These are phyloP conservation scores for Siderastrea siderea DNA, from an alignment of 92 coral and sea anemone genomes.

Conservation along the genomic window DNA sequence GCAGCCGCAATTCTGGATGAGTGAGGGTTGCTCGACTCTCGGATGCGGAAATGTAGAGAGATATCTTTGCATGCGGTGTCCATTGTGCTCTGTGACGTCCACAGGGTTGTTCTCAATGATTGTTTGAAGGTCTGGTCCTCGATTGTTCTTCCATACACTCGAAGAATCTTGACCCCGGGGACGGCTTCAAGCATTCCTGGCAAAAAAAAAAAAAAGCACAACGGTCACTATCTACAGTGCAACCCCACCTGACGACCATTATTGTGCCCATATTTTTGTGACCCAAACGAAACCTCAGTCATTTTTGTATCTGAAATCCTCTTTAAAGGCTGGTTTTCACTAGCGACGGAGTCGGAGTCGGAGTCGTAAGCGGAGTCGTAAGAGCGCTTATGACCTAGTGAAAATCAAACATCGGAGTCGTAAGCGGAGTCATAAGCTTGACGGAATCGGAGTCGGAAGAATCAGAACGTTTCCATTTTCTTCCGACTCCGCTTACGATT, in stretches of 20 bases:
- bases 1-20: slow-evolving; percentile 61
- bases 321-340: no score
- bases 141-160: slow-evolving; percentile 84
- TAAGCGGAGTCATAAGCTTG: no score
- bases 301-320: no score
- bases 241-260: neutral
- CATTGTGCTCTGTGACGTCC: slow-evolving; percentile 47
- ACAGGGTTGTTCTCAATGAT: slow-evolving; percentile 31
- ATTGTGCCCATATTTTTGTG: neutral
- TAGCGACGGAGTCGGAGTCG: no score
- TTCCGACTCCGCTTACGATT: no score
- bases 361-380: no score
- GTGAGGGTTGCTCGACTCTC: slow-evolving; percentile 78
- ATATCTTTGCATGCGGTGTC: slow-evolving; percentile 68
- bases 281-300: neutral
- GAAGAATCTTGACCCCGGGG: slow-evolving; percentile 64
- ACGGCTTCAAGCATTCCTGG: slow-evolving; percentile 78
- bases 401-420: no score
- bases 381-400: no score
- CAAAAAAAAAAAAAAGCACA: slow-evolving; percentile 3
- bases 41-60: slow-evolving; percentile 88
- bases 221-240: neutral
- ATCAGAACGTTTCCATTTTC: no score
- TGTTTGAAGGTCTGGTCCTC: slow-evolving; percentile 76
- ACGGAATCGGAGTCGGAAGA: no score